phyloP scores from a whole-genome alignment of 2,888 invertebrate species.

The Tupiocoris notatus region DNA sequence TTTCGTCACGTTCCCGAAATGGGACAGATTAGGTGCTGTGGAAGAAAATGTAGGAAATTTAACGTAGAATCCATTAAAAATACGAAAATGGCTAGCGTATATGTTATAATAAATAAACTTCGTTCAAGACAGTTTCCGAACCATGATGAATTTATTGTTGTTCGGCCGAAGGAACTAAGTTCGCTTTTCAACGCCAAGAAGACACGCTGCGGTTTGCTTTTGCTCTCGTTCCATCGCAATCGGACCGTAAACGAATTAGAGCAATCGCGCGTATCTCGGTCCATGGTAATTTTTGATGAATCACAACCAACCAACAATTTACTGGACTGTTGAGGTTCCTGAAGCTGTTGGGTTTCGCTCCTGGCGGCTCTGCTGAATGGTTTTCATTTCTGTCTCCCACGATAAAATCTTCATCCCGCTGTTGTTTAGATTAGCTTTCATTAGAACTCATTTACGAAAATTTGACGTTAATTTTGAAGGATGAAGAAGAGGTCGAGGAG shows the following conservation, averaged over 20 bases:
- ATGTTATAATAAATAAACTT: too few relatives aligned
- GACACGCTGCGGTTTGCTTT: too few relatives aligned
- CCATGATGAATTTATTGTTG: too few relatives aligned
- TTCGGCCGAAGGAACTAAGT: too few relatives aligned
- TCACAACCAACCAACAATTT: not conserved
- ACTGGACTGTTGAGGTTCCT: not conserved
- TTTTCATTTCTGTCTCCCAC: not conserved
- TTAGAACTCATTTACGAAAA: not conserved
- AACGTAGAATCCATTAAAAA: too few relatives aligned
- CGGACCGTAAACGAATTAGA: not conserved
- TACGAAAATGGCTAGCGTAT: too few relatives aligned
- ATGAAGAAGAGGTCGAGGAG: not conserved
- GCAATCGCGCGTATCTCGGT: not conserved
- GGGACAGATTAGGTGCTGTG: too few relatives aligned
- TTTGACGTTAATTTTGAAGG: not conserved
- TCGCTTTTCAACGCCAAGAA: too few relatives aligned
- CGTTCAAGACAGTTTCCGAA: too few relatives aligned
- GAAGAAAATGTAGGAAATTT: too few relatives aligned
- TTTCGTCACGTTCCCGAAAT: too few relatives aligned
- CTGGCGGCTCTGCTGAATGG: not conserved
- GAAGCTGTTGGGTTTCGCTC: not conserved
- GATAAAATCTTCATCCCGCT: not conserved
- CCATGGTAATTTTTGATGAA: not conserved
- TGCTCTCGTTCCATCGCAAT: not conserved
- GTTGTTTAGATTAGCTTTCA: not conserved